Conservation (phyloP, 2,888 invertebrate genomes). For the Unio delphinus region DNA sequence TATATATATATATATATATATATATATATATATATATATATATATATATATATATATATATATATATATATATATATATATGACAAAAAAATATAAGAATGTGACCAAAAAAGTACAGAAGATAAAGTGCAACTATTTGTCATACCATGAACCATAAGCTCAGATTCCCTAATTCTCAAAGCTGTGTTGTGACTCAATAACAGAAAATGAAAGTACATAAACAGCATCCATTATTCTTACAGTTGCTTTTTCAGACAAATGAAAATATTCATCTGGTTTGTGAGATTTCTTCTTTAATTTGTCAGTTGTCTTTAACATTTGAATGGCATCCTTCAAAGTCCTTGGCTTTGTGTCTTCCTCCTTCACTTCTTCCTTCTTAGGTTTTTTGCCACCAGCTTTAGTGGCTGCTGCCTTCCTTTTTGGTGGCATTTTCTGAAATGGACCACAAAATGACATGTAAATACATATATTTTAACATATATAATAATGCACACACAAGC, state of each 20-base stretch:
- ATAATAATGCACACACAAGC: background rate
- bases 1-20: no score
- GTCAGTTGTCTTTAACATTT: constrained; percentile 42
- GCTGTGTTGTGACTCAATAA: no score
- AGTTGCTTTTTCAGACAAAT: constrained; percentile 2
- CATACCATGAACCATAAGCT: no score
- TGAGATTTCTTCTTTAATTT: constrained; percentile 25
- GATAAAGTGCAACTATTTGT: no score
- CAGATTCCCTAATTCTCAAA: no score
- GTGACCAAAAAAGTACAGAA: no score
- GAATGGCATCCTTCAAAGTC: constrained; percentile 52
- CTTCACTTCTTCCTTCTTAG: constrained; percentile 16
- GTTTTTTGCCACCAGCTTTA: constrained; percentile 43
- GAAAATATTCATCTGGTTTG: constrained; percentile 36
- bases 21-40: no score
- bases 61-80: no score
- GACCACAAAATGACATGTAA: background rate
- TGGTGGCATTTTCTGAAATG: constrained; percentile 40
- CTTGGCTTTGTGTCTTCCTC: constrained; percentile 14
- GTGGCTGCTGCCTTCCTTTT: constrained; percentile 52
- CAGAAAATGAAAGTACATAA: no score
- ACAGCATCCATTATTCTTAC: no score
- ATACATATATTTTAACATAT: background rate
- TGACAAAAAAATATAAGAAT: no score
- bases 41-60: no score